phyloP scores from a whole-genome alignment of 2,888 invertebrate genomes.

The Mylabris sibirica region DNA sequence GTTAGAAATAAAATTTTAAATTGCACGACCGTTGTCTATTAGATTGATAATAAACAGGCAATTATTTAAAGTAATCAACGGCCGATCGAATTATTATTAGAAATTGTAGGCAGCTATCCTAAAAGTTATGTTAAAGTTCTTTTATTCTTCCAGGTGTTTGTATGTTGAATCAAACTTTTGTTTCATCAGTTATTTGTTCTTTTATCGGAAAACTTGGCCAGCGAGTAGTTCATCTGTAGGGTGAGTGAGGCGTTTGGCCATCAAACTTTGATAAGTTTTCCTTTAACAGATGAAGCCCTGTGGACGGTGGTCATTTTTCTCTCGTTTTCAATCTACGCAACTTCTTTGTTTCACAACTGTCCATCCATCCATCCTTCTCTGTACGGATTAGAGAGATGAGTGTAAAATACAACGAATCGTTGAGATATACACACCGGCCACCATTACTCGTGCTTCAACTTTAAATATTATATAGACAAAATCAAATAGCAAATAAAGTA shows the following conservation, averaged over 20 bases:
- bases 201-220: conserved; percentile 59
- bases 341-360: conserved; percentile 29
- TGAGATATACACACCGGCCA: conserved; percentile 34
- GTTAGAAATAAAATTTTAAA: conserved; percentile 16
- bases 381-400: conserved; percentile 41
- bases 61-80: conserved; percentile 17
- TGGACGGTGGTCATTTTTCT: conserved; percentile 68
- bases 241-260: conserved; percentile 51
- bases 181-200: conserved; percentile 60
- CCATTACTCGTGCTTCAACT: conserved; percentile 27
- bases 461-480: conserved; percentile 55
- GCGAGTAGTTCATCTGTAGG: conserved; percentile 44
- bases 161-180: conserved; percentile 54
- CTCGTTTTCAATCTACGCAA: conserved; percentile 63
- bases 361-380: conserved; percentile 33
- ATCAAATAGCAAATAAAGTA: conserved; percentile 60
- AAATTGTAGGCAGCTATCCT: conserved; percentile 12
- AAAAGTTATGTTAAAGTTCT: conserved; percentile 39
- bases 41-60: conserved; percentile 31
- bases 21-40: conserved; percentile 20
- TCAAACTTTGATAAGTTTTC: conserved; percentile 63
- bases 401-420: conserved; percentile 30
- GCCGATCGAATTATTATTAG: not conserved
- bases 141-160: conserved; percentile 52
- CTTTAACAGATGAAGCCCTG: conserved; percentile 53